Evolutionary conservation across 2,113 vertebrate species (phyloP).

Genomic region (Prunella fulvescens): DNA sequence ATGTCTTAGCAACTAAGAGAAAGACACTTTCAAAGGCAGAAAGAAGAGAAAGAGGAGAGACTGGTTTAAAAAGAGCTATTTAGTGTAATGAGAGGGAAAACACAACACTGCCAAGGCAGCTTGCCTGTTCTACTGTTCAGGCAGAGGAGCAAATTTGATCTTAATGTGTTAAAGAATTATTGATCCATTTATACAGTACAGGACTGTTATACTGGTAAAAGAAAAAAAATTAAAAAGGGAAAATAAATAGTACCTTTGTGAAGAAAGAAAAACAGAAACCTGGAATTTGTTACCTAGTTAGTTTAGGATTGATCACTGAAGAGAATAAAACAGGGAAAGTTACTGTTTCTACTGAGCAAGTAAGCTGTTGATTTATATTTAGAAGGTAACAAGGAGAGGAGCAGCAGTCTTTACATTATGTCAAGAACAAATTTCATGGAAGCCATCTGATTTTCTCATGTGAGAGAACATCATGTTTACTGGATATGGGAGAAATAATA

Average conservation of each 20-base stretch:
- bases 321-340: neutral
- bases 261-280: neutral
- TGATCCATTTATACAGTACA: neutral
- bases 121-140: neutral
- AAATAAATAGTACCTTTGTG: neutral
- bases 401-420: neutral
- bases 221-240: rapidly evolving
- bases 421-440: neutral
- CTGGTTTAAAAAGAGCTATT: neutral
- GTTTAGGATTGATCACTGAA: neutral
- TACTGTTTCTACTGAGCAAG: neutral
- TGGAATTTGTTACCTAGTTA: neutral
- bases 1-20: neutral
- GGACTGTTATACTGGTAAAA: neutral
- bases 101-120: neutral
- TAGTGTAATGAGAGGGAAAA: neutral
- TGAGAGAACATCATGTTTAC: neutral
- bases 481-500: neutral
- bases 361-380: neutral
- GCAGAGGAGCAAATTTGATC: neutral
- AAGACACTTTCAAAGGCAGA: neutral
- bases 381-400: neutral
- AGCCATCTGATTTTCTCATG: neutral
- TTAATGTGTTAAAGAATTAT: neutral
- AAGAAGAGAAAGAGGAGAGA: neutral